These are phyloP conservation scores for Phalacrocorax aristotelis DNA, from an alignment of 2,113 vertebrate genomes.

Conservation along the genomic window DNA sequence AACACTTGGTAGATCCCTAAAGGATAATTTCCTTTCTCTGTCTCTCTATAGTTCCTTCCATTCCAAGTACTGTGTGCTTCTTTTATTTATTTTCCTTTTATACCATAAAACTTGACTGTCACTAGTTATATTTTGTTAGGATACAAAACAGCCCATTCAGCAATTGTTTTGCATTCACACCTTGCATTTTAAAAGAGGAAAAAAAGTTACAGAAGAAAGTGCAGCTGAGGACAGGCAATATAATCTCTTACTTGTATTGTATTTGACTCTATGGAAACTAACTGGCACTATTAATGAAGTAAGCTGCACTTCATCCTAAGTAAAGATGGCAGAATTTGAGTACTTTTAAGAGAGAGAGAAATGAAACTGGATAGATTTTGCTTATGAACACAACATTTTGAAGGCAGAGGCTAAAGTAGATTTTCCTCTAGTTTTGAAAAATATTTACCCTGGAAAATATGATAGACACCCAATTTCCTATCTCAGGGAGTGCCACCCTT, in stretches of 20 bases:
- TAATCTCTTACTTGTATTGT: constrained; percentile 18
- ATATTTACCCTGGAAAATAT: not conserved
- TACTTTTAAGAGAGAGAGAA: not conserved
- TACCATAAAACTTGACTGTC: constrained; percentile 32
- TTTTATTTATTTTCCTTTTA: constrained; percentile 56
- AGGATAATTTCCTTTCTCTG: not conserved
- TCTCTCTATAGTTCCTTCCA: not conserved
- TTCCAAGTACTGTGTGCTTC: constrained; percentile 1
- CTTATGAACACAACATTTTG: not conserved
- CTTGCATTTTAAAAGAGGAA: constrained; percentile 31
- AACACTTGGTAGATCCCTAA: constrained; percentile 1
- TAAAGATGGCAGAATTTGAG: constrained; percentile 31
- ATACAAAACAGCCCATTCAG: constrained; percentile 41
- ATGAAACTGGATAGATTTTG: not conserved
- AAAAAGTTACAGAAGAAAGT: constrained; percentile 6
- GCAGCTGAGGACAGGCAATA: constrained; percentile 50
- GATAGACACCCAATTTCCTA: not conserved
- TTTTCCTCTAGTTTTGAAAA: not conserved
- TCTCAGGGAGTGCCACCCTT: not conserved
- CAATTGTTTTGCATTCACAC: constrained; percentile 52
- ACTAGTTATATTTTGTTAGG: constrained; percentile 47
- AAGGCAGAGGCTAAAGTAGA: not conserved
- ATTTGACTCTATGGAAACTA: constrained; percentile 56
- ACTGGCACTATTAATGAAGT: constrained; percentile 25
- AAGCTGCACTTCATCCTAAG: constrained; percentile 34